A percentile compares a stretch with the other conserved stretches of the same genome.
phyloP scores from a whole-genome alignment of 2,888 invertebrate genomes.

The Hirtodrosophila cameraria region DNA sequence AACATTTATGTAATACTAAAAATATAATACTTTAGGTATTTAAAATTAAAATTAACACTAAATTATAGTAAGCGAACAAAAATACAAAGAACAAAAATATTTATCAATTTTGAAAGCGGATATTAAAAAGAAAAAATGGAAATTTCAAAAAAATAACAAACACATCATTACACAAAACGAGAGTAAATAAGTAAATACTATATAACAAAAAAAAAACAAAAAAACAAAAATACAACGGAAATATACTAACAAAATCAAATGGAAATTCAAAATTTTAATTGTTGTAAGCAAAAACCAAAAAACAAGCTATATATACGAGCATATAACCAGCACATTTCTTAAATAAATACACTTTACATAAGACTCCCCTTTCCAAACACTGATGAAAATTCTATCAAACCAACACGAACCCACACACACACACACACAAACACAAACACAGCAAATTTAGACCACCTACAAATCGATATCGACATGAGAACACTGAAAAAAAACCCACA shows the following conservation, averaged over 20 bases:
- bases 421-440: conserved; percentile 15
- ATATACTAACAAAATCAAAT: conserved; percentile 48
- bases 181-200: conserved; percentile 39
- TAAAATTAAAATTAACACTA: conserved; percentile 59
- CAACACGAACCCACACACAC: conserved; percentile 9
- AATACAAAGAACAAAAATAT: conserved; percentile 30
- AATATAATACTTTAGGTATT: conserved; percentile 75
- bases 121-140: conserved; percentile 37
- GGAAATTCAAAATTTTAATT: conserved; percentile 81
- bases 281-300: conserved; percentile 75
- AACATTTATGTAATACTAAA: conserved; percentile 59
- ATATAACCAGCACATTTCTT: conserved; percentile 63
- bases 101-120: conserved; percentile 49
- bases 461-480: background rate
- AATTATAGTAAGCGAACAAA: conserved; percentile 60
- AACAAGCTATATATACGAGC: conserved; percentile 59
- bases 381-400: conserved; percentile 19
- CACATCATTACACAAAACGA: conserved; percentile 48
- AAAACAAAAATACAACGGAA: conserved; percentile 49
- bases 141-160: conserved; percentile 34
- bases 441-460: conserved; percentile 55
- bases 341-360: conserved; percentile 40
- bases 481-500: conserved; percentile 45
- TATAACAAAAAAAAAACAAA: conserved; percentile 33
- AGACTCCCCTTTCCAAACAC: conserved; percentile 21